Conservation (phyloP, 1,140 invertebrate species). For the Lucilia sericata region DNA sequence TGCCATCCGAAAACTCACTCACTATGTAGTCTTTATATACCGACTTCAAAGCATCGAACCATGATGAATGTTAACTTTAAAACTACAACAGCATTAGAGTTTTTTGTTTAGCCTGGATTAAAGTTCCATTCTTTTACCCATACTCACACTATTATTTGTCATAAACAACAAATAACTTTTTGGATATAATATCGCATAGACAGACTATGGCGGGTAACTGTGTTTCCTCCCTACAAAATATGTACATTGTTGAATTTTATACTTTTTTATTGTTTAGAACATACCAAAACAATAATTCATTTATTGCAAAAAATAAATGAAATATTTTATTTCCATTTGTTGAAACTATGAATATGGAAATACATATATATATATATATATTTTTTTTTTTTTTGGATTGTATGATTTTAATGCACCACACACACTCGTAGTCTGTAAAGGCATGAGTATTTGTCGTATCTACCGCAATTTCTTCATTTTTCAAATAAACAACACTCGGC, state of each 20-base stretch:
- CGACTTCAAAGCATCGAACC: background rate
- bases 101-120: background rate
- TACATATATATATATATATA: background rate
- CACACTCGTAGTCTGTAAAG: background rate
- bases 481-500: constrained; percentile 18
- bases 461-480: background rate
- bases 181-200: background rate
- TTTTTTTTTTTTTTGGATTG: no score
- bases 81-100: background rate
- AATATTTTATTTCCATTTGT: background rate
- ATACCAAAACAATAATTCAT: constrained; percentile 17
- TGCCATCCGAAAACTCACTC: background rate
- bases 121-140: background rate
- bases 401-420: background rate
- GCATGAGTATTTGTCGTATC: background rate
- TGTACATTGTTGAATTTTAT: background rate
- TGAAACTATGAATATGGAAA: background rate
- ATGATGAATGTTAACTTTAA: background rate
- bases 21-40: background rate
- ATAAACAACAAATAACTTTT: background rate
- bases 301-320: constrained; percentile 6
- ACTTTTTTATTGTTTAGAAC: background rate
- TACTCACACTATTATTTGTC: background rate
- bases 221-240: background rate
- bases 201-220: background rate